Percentiles rank a stretch among this genome's conserved stretches.
These are phyloP conservation scores for Copsychus sechellarum DNA, from an alignment of 2,113 vertebrate genomes.

Conservation along the genomic window DNA sequence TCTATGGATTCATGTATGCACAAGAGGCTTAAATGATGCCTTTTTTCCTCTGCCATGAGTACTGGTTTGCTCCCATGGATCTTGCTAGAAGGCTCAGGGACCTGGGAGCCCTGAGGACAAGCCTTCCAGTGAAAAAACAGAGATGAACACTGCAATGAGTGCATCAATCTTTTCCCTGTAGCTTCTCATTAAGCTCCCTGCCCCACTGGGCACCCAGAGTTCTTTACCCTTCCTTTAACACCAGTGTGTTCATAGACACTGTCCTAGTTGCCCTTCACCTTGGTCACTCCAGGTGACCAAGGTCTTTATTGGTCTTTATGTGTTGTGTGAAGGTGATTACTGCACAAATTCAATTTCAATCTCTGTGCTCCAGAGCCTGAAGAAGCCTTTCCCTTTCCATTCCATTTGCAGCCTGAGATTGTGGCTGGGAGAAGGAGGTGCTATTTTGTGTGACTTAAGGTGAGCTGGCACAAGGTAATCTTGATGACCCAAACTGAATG, in stretches of 20 bases:
- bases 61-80: neutral
- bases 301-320: neutral
- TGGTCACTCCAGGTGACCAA: neutral
- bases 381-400: neutral
- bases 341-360: neutral
- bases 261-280: neutral
- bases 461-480: neutral
- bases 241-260: neutral
- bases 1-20: neutral
- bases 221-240: neutral
- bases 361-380: neutral
- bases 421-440: neutral
- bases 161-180: neutral
- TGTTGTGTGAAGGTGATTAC: neutral
- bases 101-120: neutral
- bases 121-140: neutral
- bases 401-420: neutral
- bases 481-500: neutral
- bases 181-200: neutral
- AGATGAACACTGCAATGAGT: neutral
- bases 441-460: neutral
- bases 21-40: neutral
- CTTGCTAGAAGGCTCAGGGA: neutral
- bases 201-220: accelerated
- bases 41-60: neutral